Base-by-base conservation (phyloP, 2,113 vertebrate species). In the Psettodes erumei region DNA sequence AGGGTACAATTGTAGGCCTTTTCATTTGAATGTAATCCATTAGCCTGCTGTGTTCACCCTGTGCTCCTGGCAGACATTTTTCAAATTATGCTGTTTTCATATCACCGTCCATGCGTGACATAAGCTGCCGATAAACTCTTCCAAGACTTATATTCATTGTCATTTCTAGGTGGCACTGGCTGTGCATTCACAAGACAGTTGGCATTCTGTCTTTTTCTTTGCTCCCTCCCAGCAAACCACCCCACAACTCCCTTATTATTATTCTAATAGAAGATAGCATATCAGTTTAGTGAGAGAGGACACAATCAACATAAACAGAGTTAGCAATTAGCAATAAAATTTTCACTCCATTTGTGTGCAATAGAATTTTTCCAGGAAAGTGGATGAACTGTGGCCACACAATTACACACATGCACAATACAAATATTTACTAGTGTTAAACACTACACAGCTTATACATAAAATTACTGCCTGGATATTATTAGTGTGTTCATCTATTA, bases 301-400 rank as follows among this genome's bases (percentile, higher is more conserved):
- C 80, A 71, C 82, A 88, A 87, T 87, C 87, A 90, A 79, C 79
- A 83, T 86, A 88, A 90, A 89, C 70, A 82, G 71, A 70, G 75
- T 87, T 84, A 71, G 72, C 77, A 88, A 77, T 86, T 86, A 84
- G 64, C 72, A 85, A 78, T 71, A 84, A 86, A 84, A 80, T 60
- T 70, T 87, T 77, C 21, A 8, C 61, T 79, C 81, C 28, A 84
- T 87, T 77, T 80, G 53, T 59, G 81, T 75, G 58, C 9, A 6
- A 12, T 50, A 42, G 42, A n/a, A 55, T 43, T 81, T 23, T 61
- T 21, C 35, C 35, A 25, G 42, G 23, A 59, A 51, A 30, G 25
- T 45, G 35, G 48, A 48, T 71, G 43, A 2, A 35, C 62, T 50
- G 18, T n/a, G 19, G 43, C 42, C 23, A 23, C 23, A 45, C 15